phyloP scores from a whole-genome alignment of 1,140 invertebrate genomes.

The Lanistes nyassanus region DNA sequence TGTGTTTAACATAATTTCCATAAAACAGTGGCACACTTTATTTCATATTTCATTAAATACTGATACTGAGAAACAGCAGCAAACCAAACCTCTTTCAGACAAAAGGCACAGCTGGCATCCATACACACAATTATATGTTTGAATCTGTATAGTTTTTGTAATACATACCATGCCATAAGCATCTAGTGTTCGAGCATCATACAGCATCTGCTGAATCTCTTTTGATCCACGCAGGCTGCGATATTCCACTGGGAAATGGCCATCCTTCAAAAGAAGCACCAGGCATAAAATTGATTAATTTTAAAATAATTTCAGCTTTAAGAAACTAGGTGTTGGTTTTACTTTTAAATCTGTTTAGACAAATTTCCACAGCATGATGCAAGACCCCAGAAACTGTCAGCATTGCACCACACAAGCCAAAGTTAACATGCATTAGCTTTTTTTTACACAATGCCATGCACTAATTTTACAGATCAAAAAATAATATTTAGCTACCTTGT shows the following conservation, averaged over 20 bases:
- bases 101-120: not conserved
- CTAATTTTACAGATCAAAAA: too few species aligned
- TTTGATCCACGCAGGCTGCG: constrained; percentile 28
- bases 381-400: too few species aligned
- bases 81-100: not conserved
- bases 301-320: too few species aligned
- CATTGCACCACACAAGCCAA: too few species aligned
- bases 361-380: too few species aligned
- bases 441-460: too few species aligned
- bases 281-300: too few species aligned
- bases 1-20: too few species aligned
- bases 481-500: constrained; percentile 44
- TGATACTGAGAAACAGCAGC: not conserved
- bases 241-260: constrained; percentile 49
- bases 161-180: constrained; percentile 46
- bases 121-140: not conserved
- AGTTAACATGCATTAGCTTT: too few species aligned
- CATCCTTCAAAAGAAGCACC: constrained; percentile 38
- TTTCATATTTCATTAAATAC: not conserved
- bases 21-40: not conserved
- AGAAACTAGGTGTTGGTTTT: too few species aligned
- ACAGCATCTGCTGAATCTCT: constrained; percentile 47
- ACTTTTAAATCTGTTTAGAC: too few species aligned
- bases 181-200: constrained; percentile 55
- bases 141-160: too few species aligned